Percentiles rank a stretch among this genome's conserved stretches.
These are phyloP conservation scores for Pseudomyrmex gracilis DNA, from an alignment of 1,140 invertebrate genomes.

Conservation along the genomic window DNA sequence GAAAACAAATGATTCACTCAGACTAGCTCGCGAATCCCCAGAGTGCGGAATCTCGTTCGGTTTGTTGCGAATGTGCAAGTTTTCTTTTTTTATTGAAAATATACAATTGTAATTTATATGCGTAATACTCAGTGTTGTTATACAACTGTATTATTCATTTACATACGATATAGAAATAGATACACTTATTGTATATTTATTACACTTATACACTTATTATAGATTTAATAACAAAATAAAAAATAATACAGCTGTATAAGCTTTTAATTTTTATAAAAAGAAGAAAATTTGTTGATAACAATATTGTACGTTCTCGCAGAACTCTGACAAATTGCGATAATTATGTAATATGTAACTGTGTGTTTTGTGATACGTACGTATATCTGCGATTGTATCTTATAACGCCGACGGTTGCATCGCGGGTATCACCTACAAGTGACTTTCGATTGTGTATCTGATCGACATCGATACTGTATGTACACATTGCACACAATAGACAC, in stretches of 20 bases:
- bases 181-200: too few species aligned
- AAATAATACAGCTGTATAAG: background rate
- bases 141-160: too few species aligned
- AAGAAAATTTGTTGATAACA: background rate
- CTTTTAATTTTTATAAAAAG: background rate
- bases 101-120: background rate
- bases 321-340: background rate
- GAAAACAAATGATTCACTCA: constrained; percentile 43
- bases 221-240: too few species aligned
- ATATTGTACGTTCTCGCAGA: background rate
- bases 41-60: constrained; percentile 3
- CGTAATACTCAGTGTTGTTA: too few species aligned
- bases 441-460: constrained; percentile 29
- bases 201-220: too few species aligned
- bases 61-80: background rate
- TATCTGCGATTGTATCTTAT: constrained; percentile 17
- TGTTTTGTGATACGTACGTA: background rate
- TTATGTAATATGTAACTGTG: background rate
- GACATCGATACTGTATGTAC: constrained; percentile 36
- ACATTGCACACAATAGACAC: constrained; percentile 56
- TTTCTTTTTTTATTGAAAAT: background rate
- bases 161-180: too few species aligned
- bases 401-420: constrained; percentile 9
- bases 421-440: constrained; percentile 31
- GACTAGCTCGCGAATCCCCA: constrained; percentile 7